Percentiles rank a stretch among this genome's conserved stretches.
Evolutionary conservation across 1,140 invertebrate species (phyloP).

Genomic region (Brachionus paranguensis): DNA sequence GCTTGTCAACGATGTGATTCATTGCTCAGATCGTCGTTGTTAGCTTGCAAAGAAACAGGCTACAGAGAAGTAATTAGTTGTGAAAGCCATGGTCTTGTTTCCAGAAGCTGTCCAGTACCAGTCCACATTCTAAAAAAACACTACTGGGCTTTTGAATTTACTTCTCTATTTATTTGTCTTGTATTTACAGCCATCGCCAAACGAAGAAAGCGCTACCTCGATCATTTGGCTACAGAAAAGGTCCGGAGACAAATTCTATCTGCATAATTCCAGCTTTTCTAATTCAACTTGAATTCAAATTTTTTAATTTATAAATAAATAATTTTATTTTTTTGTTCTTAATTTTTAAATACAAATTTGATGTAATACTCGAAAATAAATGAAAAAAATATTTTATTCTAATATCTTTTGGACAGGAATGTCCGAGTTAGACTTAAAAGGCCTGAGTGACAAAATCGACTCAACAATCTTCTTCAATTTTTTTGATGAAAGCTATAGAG

Average conservation of each 20-base stretch:
- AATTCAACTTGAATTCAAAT: background rate
- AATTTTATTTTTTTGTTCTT: background rate
- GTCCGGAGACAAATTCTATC: slow-evolving; percentile 30
- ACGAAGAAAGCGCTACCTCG: background rate
- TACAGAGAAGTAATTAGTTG: slow-evolving; percentile 23
- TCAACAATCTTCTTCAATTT: background rate
- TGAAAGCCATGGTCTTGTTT: slow-evolving; percentile 13
- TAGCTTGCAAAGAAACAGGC: slow-evolving; percentile 17
- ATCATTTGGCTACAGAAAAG: slow-evolving; percentile 13
- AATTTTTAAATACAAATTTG: background rate
- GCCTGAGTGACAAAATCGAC: background rate
- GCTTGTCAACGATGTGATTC: background rate
- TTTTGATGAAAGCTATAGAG: background rate
- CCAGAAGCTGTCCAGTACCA: slow-evolving; percentile 2
- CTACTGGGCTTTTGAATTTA: slow-evolving; percentile 31
- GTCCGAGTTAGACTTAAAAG: background rate
- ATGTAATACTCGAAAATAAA: background rate
- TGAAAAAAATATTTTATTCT: background rate
- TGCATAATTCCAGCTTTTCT: background rate
- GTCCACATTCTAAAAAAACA: background rate
- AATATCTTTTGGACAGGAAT: background rate
- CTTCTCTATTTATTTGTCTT: background rate
- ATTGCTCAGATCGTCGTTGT: background rate
- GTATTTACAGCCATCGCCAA: background rate
- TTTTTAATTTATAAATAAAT: background rate